Evolutionary conservation across 1,140 invertebrate species (phyloP).

Genomic region (Cheumatopsyche charites): DNA sequence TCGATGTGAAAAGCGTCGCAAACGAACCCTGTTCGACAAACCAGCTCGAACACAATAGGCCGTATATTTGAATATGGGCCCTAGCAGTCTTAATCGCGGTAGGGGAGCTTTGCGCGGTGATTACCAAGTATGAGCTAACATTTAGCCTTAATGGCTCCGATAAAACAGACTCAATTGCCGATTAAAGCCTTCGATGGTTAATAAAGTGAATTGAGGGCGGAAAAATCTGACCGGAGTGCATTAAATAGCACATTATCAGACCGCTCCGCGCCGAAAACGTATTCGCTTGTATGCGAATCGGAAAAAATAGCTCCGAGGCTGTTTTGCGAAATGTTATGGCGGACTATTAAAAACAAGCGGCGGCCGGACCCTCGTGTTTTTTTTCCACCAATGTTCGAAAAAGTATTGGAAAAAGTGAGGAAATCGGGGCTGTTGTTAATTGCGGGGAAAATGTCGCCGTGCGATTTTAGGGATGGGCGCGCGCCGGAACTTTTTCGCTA

Average conservation of each 20-base stretch:
- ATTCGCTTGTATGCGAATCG: too few species aligned
- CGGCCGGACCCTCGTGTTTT: not conserved
- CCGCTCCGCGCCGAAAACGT: not conserved
- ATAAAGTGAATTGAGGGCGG: slow-evolving; percentile 25
- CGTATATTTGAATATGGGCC: slow-evolving; percentile 15
- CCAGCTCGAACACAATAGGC: not conserved
- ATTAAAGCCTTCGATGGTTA: slow-evolving; percentile 28
- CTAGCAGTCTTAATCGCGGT: slow-evolving; percentile 11
- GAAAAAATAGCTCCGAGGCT: not conserved
- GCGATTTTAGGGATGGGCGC: too few species aligned
- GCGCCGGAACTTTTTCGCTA: not conserved
- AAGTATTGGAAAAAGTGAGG: too few species aligned
- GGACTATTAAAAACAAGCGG: not conserved
- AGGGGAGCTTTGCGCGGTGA: slow-evolving; percentile 16
- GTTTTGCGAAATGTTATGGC: not conserved
- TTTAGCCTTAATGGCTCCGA: slow-evolving; percentile 19
- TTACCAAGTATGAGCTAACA: slow-evolving; percentile 28
- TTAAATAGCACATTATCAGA: slow-evolving; percentile 27
- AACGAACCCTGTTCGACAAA: too few species aligned
- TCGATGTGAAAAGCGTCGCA: too few species aligned
- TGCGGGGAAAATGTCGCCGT: not conserved
- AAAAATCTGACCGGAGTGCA: slow-evolving; percentile 27
- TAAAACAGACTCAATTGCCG: slow-evolving; percentile 28
- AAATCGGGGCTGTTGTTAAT: not conserved
- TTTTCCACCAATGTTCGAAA: not conserved